phyloP scores from a whole-genome alignment of 2,113 vertebrate genomes.

The Bombycilla garrulus region DNA sequence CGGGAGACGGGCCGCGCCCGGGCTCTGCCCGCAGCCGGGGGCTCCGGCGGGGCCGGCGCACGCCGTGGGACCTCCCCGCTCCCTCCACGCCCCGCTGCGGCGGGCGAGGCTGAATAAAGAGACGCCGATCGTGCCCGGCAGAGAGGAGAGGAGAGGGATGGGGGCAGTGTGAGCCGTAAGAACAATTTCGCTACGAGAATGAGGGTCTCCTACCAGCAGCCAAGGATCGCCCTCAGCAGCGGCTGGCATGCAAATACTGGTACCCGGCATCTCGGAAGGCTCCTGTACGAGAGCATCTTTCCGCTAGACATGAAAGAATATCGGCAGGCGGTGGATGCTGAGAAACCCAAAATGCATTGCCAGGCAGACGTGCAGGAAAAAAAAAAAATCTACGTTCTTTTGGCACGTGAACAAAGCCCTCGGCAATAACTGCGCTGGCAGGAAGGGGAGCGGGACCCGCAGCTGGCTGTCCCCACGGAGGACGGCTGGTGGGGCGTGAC shows the following conservation, averaged over 20 bases:
- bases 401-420: not conserved
- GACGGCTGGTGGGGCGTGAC: not conserved
- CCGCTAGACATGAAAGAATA: not conserved
- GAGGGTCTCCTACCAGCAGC: not conserved
- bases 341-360: not conserved
- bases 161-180: not conserved
- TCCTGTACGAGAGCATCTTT: not conserved
- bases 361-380: accelerated
- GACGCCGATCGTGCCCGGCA: not conserved
- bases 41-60: not conserved
- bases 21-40: not conserved
- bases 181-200: not conserved
- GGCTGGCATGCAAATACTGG: not conserved
- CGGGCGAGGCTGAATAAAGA: not conserved
- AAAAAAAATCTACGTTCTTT: not conserved
- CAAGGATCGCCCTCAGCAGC: not conserved
- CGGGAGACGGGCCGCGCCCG: not conserved
- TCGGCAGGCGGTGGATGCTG: not conserved
- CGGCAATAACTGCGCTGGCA: not conserved
- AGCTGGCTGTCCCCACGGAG: not conserved
- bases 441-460: not conserved
- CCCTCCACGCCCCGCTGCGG: not conserved
- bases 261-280: not conserved
- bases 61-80: not conserved
- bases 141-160: not conserved